Evolutionary conservation across 1,140 invertebrate genomes (phyloP).

Genomic region (Drosophila micromelanica): DNA sequence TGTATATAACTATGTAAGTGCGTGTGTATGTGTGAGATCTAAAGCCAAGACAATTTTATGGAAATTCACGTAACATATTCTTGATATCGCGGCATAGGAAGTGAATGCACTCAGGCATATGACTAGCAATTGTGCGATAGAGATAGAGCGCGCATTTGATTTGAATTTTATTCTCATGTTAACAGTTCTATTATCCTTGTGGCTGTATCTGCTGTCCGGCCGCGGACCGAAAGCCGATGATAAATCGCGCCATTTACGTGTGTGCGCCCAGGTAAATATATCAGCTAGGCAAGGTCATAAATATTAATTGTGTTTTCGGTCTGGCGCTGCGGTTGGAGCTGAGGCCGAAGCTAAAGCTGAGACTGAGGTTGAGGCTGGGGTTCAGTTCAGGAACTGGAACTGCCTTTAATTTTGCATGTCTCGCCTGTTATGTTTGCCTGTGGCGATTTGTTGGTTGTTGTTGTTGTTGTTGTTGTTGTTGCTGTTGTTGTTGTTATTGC

Average conservation of each 20-base stretch:
- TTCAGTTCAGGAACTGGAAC: conserved; percentile 45
- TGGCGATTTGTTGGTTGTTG: conserved; percentile 46
- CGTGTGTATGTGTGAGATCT: too few relatives aligned
- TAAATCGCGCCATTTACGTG: conserved; percentile 79
- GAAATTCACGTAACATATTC: conserved; percentile 45
- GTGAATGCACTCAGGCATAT: conserved; percentile 12
- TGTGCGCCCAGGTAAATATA: conserved; percentile 81
- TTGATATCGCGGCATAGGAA: conserved; percentile 12
- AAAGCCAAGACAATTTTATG: conserved; percentile 53
- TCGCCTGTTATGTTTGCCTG: conserved; percentile 57
- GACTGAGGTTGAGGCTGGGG: conserved; percentile 13
- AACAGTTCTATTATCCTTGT: conserved; percentile 82
- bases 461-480: conserved; percentile 44
- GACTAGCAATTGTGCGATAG: neutral
- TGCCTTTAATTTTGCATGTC: conserved; percentile 53
- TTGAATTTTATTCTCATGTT: conserved; percentile 78
- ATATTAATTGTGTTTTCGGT: conserved; percentile 76
- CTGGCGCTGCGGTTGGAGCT: neutral
- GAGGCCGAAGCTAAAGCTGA: conserved; percentile 2
- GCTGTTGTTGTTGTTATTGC: conserved; percentile 62
- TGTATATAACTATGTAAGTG: too few relatives aligned
- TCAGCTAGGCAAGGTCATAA: conserved; percentile 80
- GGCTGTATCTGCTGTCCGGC: conserved; percentile 57
- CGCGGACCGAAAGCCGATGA: conserved; percentile 48
- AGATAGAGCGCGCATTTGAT: conserved; percentile 62